These are phyloP conservation scores for Nephila pilipes DNA, from an alignment of 1,140 invertebrate species.

Conservation along the genomic window DNA sequence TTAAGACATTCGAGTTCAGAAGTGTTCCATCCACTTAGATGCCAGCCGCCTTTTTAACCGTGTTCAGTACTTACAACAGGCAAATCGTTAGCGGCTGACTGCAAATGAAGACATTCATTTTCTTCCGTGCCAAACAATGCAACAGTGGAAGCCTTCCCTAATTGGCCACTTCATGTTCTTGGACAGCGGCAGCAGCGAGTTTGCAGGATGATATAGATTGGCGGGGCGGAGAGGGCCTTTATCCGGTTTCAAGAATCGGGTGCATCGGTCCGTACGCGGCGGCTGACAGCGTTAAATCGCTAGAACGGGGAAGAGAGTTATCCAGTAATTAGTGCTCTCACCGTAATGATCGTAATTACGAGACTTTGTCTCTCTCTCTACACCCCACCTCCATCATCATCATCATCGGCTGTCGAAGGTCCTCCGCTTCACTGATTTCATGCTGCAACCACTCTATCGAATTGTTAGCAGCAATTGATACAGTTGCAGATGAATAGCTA, in stretches of 20 bases:
- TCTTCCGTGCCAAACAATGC: constrained; percentile 74
- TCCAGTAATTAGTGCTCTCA: constrained; percentile 75
- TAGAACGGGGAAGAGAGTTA: constrained; percentile 68
- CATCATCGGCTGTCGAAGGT: constrained; percentile 3
- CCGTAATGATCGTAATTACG: constrained; percentile 76
- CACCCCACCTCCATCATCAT: neutral
- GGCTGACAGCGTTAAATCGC: constrained; percentile 73
- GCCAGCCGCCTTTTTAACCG: constrained; percentile 54
- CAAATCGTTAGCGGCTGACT: constrained; percentile 49
- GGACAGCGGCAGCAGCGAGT: constrained; percentile 63
- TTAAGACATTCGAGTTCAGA: constrained; percentile 32
- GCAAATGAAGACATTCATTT: constrained; percentile 77
- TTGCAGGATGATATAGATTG: constrained; percentile 64
- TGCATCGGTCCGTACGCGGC: constrained; percentile 57
- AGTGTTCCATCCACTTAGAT: constrained; percentile 26
- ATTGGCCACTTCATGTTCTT: constrained; percentile 74
- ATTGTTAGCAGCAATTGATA: constrained; percentile 45
- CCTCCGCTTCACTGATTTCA: constrained; percentile 34
- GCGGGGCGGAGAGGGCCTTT: constrained; percentile 59
- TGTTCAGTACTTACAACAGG: neutral
- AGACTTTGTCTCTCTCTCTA: constrained; percentile 51
- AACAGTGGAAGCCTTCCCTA: constrained; percentile 39
- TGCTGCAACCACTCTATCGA: constrained; percentile 43
- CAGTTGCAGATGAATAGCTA: neutral
- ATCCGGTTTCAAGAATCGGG: constrained; percentile 73